Percentiles rank a stretch among this genome's conserved stretches.
Conservation (phyloP, 2,797 vertebrate species). For the Carcharodon carcharias region DNA sequence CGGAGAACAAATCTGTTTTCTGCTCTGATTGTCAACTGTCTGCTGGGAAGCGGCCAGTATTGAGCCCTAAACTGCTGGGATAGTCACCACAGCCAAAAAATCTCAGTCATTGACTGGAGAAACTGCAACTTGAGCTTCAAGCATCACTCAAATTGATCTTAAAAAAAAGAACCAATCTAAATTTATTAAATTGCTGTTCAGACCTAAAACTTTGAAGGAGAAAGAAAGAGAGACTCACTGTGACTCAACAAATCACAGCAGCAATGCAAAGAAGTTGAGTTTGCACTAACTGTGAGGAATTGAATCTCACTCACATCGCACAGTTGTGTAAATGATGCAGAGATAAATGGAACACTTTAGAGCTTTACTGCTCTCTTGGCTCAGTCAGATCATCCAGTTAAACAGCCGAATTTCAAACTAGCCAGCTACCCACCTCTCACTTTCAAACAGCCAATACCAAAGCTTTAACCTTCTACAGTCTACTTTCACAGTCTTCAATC, state of each 20-base stretch:
- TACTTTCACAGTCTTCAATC: background rate
- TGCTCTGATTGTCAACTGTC: too few species aligned
- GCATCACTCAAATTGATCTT: background rate
- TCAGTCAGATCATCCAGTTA: background rate
- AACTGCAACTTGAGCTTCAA: background rate
- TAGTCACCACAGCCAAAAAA: background rate
- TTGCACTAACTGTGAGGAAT: background rate
- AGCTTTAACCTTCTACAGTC: background rate
- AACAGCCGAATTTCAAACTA: background rate
- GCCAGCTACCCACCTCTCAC: too few species aligned
- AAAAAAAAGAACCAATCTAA: background rate
- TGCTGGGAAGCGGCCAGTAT: background rate
- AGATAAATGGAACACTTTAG: background rate
- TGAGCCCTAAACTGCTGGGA: background rate
- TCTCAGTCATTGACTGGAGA: background rate
- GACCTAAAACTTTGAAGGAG: background rate
- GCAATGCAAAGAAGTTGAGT: background rate
- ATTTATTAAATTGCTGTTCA: background rate
- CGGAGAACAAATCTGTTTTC: too few species aligned
- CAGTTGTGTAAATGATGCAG: background rate
- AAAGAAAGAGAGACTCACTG: background rate
- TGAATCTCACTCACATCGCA: background rate
- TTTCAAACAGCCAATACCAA: too few species aligned
- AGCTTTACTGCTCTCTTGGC: background rate
- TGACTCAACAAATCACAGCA: too few species aligned